These are phyloP conservation scores for Volucella bombylans DNA, from an alignment of 2,888 invertebrate genomes.

Conservation along the genomic window DNA sequence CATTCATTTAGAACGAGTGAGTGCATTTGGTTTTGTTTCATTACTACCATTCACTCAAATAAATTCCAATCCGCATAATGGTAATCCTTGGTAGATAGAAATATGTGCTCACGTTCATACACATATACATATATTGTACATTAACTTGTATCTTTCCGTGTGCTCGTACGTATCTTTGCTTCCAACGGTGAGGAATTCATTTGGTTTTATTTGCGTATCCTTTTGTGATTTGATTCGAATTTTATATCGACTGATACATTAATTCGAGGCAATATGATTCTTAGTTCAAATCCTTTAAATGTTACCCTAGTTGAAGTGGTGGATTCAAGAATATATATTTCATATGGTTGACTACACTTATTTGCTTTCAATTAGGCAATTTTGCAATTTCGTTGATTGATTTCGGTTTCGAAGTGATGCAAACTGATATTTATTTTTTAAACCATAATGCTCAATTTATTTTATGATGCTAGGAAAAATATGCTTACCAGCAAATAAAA, in stretches of 20 bases:
- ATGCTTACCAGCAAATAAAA: too few relatives aligned
- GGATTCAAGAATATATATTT: conserved; percentile 25
- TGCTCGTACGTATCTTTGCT: neutral
- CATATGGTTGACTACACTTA: conserved; percentile 41
- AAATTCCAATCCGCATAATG: conserved; percentile 52
- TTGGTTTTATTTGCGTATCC: conserved; percentile 38
- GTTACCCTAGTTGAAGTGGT: conserved; percentile 10
- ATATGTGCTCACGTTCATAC: neutral
- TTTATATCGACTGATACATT: conserved; percentile 15
- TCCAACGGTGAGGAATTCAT: conserved; percentile 20
- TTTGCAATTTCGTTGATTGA: neutral
- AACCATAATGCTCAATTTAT: too few relatives aligned
- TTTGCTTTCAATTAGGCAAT: conserved; percentile 35
- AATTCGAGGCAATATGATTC: conserved; percentile 25
- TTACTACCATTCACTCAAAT: conserved; percentile 43
- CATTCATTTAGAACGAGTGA: conserved; percentile 56
- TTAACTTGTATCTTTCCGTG: neutral
- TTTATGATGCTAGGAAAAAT: too few relatives aligned
- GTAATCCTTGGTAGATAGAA: conserved; percentile 5
- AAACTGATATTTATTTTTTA: too few relatives aligned
- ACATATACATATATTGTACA: neutral
- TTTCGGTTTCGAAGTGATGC: neutral
- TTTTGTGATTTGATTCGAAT: conserved; percentile 20
- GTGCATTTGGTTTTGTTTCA: conserved; percentile 61
- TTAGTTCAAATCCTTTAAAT: conserved; percentile 21